Base-by-base conservation (phyloP, 2,113 vertebrate genomes). In the Nerophis lumbriciformis region DNA sequence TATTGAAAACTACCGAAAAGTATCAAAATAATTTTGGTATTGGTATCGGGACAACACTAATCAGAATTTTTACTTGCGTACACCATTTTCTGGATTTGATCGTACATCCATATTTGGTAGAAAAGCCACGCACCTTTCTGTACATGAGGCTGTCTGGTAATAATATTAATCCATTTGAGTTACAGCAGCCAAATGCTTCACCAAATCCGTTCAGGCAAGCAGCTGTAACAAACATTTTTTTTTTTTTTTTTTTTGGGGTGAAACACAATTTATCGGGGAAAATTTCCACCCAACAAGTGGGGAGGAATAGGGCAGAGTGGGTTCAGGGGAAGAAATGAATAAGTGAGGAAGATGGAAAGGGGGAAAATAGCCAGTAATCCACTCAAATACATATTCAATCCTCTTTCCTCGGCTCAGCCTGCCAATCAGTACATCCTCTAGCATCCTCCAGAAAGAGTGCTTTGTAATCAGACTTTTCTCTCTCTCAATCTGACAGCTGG, bases 331-430 rank as follows among this genome's bases (percentile, higher is more conserved):
- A 65, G 71, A 72, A 70, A 61, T 69, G 52, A 60, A 52, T n/a
- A 62, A 48, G 56, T 53, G 71, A 68, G 66, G 53, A 68, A 48
- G 74, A 65, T 16, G 52, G 52, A 63, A 48, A 72, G 61, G 61
- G 49, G 37, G 63, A 64, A 75, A 69, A 73, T 28, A 70, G 60
- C 55, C 63, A 72, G 71, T 78, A 82, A 88, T 85, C 83, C 79
- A 86, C 82, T 85, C 77, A 81, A 77, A 85, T 59, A 75, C 85
- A 83, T 87, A 78, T 76, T 85, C 79, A 70, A 54, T 61, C 66
- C 71, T 66, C 65, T 75, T 71, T 61, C 66, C 61, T 71, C 38
- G 53, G 75, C 73, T 71, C 75, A 57, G 79, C 66, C 73, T 84
- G 82, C 80, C 83, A 78, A 81, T 75, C 79, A 51, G 63, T 12